Base-by-base conservation (phyloP, 2,888 invertebrate species). In the Hoplodrina ambigua region DNA sequence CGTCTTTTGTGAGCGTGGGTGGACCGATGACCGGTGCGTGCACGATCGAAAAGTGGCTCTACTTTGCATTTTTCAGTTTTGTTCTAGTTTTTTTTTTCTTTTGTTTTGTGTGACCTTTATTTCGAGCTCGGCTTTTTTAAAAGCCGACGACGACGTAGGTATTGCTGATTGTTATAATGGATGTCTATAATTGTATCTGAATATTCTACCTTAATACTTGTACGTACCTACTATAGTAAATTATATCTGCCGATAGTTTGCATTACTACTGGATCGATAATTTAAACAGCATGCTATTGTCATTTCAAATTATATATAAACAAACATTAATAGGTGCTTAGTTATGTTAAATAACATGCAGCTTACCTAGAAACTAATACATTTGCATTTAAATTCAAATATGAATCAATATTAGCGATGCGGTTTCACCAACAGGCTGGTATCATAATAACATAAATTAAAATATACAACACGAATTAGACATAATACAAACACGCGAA, bases 1-100 rank as follows among this genome's bases (percentile, higher is more conserved):
- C 94, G 89, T 92, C 94, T 92, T 92, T 93, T 94, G 93, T 92
- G 86, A 78, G 92, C 92, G 95, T 95, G 94, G 95, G 95, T 93
- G 96, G 95, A 95, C 93, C 90, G 90, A 91, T 95, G 96, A 95
- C 95, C 96, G 89, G 89, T 89, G 88, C 77, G 68, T 73, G 69
- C 69, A 72, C 77, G 81, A 54, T 66, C 10, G 66, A 74, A 69
- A 83, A 75, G 87, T 78, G 88, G 91, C 96, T 96, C 94, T 92
- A 93, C 52, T 91, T 89, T 87, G 55, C 0, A 13, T 54, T 64
- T 74, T 69, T 60, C 30, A 49, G 13, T 63, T 62, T 53, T 62
- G 13, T 57, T 55, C 37, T 53, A 67, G 11, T 11, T 52, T 30
- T 30, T 13, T 59, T 68, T 68, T 11, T 57, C 10, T 33, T 25